phyloP scores from a whole-genome alignment of 2,888 invertebrate genomes.

The Fragum sueziense region DNA sequence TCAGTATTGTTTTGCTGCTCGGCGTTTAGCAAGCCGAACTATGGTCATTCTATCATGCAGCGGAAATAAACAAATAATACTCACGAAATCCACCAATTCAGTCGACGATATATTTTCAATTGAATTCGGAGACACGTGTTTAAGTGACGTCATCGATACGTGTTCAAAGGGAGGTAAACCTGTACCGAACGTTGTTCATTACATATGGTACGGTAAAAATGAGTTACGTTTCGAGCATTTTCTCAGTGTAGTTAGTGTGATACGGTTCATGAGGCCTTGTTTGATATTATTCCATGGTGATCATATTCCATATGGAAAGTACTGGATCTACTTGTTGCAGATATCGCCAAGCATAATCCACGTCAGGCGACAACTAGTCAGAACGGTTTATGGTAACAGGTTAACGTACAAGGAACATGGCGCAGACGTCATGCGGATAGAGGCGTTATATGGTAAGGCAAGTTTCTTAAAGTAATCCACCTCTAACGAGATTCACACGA shows the following conservation, averaged over 20 bases:
- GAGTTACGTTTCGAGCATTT: constrained; percentile 40
- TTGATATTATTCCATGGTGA: constrained; percentile 63
- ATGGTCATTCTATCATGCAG: constrained; percentile 1
- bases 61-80: background rate
- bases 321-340: constrained; percentile 63
- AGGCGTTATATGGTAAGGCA: constrained; percentile 60
- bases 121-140: constrained; percentile 33
- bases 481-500: too few relatives aligned
- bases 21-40: background rate
- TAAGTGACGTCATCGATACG: constrained; percentile 31
- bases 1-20: background rate
- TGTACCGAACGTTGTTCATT: constrained; percentile 58
- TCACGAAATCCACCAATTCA: background rate
- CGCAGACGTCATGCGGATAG: constrained; percentile 64
- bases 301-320: constrained; percentile 59
- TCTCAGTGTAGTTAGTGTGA: constrained; percentile 53
- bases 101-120: constrained; percentile 12
- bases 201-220: constrained; percentile 46
- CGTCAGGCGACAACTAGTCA: constrained; percentile 46
- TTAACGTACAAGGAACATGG: constrained; percentile 62
- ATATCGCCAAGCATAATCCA: constrained; percentile 63
- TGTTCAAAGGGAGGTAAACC: constrained; percentile 33
- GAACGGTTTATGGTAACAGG: constrained; percentile 55
- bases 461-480: too few relatives aligned
- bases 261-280: constrained; percentile 61